Evolutionary conservation across 2,113 vertebrate genomes (phyloP).

Genomic region (Halcyon senegalensis): DNA sequence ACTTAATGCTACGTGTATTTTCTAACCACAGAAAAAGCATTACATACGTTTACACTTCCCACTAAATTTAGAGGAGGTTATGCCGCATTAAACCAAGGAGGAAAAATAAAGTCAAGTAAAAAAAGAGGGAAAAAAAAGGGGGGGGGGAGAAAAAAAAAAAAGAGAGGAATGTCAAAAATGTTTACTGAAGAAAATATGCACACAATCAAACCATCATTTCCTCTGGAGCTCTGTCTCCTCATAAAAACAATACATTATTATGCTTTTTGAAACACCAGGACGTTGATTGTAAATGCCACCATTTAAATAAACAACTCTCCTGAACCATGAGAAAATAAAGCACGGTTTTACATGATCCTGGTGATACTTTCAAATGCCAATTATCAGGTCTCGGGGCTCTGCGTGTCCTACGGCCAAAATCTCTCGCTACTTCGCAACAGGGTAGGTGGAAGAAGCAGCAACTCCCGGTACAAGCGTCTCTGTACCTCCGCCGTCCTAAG

Average conservation of each 20-base stretch:
- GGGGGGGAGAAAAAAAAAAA: background rate
- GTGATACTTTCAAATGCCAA: background rate
- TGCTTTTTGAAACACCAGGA: background rate
- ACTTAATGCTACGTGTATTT: slow-evolving; percentile 71
- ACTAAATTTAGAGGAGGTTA: slow-evolving; percentile 64
- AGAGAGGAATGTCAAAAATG: background rate
- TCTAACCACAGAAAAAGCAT: slow-evolving; percentile 67
- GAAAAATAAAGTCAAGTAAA: slow-evolving; percentile 34
- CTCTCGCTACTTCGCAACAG: background rate
- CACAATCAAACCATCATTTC: background rate
- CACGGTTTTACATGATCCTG: background rate
- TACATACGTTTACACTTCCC: slow-evolving; percentile 62
- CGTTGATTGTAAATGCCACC: background rate
- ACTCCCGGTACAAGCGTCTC: fast-evolving
- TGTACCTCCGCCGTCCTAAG: background rate
- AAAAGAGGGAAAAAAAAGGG: background rate
- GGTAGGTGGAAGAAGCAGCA: background rate
- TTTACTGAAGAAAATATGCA: slow-evolving; percentile 1
- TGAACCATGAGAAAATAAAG: background rate
- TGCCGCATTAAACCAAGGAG: slow-evolving; percentile 60
- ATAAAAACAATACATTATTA: background rate
- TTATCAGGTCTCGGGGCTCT: background rate
- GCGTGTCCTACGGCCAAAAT: background rate
- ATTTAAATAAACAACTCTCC: background rate
- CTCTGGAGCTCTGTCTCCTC: background rate